Conservation (phyloP, 2,113 vertebrate species). For the Lepidothrix coronata region DNA sequence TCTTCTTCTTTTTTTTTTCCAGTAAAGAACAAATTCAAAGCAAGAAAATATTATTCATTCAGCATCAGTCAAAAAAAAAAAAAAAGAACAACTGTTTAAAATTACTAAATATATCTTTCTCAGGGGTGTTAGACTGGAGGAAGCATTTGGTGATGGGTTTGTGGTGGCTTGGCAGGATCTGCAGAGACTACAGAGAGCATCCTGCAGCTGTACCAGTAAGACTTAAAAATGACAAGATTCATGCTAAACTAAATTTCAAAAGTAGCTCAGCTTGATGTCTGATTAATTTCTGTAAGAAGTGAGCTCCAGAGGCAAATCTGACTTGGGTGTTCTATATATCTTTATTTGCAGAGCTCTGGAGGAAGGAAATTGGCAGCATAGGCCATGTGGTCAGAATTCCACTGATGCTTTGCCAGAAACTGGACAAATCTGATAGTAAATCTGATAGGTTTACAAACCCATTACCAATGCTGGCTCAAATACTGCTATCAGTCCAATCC, state of each 20-base stretch:
- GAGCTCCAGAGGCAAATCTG: neutral
- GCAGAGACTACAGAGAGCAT: neutral
- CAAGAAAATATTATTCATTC: neutral
- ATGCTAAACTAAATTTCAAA: neutral
- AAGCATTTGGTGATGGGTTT: neutral
- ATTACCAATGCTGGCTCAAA: neutral
- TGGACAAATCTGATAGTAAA: neutral
- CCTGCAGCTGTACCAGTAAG: neutral
- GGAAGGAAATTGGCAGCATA: neutral
- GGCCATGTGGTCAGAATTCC: neutral
- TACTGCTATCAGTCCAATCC: neutral
- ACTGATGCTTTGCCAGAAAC: neutral
- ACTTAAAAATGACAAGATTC: neutral
- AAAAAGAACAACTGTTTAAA: neutral
- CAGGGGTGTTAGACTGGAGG: neutral
- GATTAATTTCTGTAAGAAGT: conserved; percentile 4
- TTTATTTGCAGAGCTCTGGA: neutral
- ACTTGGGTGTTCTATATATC: neutral
- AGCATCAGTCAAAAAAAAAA: neutral
- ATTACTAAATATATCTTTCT: neutral
- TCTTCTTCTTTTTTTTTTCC: neutral
- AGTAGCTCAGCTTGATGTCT: neutral
- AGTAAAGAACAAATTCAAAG: neutral
- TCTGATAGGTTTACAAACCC: neutral
- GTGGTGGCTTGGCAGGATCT: neutral